phyloP scores from a whole-genome alignment of 2,797 vertebrate genomes.

The Bucorvus abyssinicus region DNA sequence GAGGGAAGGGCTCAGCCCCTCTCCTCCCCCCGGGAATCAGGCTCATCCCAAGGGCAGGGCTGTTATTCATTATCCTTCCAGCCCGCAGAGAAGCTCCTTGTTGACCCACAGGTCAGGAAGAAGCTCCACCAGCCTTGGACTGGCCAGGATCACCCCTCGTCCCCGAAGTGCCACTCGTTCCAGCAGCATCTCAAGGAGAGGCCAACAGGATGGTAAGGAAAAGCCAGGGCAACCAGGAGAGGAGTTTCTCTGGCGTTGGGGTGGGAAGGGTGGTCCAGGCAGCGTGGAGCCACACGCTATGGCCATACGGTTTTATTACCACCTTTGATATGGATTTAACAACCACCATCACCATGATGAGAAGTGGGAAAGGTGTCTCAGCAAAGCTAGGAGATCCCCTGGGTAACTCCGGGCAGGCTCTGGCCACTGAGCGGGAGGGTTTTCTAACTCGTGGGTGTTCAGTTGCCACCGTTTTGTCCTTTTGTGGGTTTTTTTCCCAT shows the following conservation, averaged over 20 bases:
- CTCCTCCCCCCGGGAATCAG: neutral
- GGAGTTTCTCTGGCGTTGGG: neutral
- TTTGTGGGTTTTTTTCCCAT: neutral
- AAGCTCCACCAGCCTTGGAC: neutral
- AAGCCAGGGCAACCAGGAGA: neutral
- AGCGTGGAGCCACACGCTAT: fast-evolving
- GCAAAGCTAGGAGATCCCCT: neutral
- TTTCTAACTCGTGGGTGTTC: neutral
- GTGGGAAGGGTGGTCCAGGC: neutral
- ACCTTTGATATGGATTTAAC: neutral
- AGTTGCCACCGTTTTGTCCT: neutral
- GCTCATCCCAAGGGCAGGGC: neutral
- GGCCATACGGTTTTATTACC: neutral
- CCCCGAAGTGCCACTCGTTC: fast-evolving
- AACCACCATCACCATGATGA: fast-evolving
- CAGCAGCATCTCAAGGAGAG: neutral
- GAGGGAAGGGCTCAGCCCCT: neutral
- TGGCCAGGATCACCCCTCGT: fast-evolving
- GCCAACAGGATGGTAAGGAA: neutral
- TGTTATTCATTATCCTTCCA: constrained; percentile 25
- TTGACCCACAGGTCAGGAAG: neutral
- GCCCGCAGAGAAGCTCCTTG: neutral
- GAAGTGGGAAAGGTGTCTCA: neutral
- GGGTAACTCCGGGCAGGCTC: neutral
- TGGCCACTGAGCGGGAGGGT: no score